Percentiles rank a stretch among this genome's conserved stretches.
Conservation (phyloP, 2,888 invertebrate genomes). For the Biston betularia region DNA sequence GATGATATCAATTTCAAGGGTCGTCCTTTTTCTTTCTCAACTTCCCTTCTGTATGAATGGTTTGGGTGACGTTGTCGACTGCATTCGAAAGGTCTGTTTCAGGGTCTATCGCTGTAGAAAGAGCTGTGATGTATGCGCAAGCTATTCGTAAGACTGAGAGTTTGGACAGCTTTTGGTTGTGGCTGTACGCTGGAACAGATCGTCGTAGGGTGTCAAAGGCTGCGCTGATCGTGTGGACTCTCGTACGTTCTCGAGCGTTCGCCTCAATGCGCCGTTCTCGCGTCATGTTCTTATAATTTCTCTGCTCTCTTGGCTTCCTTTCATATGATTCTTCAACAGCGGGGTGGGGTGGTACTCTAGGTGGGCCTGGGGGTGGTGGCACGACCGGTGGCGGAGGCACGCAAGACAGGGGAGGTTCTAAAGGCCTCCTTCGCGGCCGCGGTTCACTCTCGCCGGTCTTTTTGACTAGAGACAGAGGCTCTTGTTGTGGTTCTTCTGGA, state of each 20-base stretch:
- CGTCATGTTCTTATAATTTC: conserved; percentile 98
- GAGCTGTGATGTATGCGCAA: conserved; percentile 96
- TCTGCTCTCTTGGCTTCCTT: conserved; percentile 89
- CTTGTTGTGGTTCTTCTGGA: conserved; percentile 85
- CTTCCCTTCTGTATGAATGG: conserved; percentile 97
- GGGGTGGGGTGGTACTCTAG: conserved; percentile 85
- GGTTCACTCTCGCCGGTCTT: conserved; percentile 67
- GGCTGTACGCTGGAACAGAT: conserved; percentile 95
- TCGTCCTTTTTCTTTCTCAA: conserved; percentile 95
- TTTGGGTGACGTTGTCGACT: conserved; percentile 95
- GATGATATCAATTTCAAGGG: conserved; percentile 58
- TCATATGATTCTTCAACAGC: conserved; percentile 83
- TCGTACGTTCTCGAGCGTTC: conserved; percentile 95
- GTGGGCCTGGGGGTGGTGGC: conserved; percentile 61
- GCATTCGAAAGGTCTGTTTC: conserved; percentile 90
- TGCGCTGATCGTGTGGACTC: conserved; percentile 98
- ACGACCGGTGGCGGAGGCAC: conserved; percentile 52
- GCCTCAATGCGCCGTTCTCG: conserved; percentile 97
- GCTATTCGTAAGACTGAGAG: conserved; percentile 96
- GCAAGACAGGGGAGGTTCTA: conserved; percentile 67
- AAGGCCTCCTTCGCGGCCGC: conserved; percentile 69
- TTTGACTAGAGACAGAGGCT: conserved; percentile 88
- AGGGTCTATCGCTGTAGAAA: conserved; percentile 91
- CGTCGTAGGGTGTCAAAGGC: conserved; percentile 96
- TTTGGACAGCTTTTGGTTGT: conserved; percentile 97